Percentiles rank a stretch among this genome's conserved stretches.
These are phyloP conservation scores for Rhabdophis nuchalis DNA, from an alignment of 2,797 vertebrate species.

Conservation along the genomic window DNA sequence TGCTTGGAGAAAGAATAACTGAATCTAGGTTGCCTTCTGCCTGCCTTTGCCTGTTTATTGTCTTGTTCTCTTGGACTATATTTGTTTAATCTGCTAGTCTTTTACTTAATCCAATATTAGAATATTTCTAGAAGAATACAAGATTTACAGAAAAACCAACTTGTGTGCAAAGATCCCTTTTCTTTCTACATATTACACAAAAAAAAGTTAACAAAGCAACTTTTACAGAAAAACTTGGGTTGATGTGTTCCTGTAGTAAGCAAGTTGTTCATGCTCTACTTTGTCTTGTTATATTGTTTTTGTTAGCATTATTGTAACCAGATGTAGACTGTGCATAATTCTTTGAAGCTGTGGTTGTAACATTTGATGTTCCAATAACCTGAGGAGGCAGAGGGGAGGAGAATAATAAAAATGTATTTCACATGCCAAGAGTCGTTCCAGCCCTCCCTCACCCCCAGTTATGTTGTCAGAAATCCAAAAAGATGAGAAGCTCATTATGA, in stretches of 20 bases:
- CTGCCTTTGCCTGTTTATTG: not conserved
- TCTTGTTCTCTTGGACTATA: not conserved
- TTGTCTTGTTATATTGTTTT: constrained; percentile 25
- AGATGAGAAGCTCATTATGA: not conserved
- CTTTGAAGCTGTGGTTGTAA: constrained; percentile 33
- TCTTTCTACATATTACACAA: not conserved
- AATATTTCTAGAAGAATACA: not conserved
- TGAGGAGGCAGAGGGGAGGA: constrained; percentile 18
- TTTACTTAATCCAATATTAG: not conserved
- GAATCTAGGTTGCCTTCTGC: not conserved
- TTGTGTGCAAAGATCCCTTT: not conserved
- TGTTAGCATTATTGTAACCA: constrained; percentile 25
- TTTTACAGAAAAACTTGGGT: constrained; percentile 2
- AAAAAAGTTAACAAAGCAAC: not conserved
- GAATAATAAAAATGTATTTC: constrained; percentile 32
- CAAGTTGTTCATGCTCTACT: constrained; percentile 6
- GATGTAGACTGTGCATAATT: constrained; percentile 16
- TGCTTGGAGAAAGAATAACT: not conserved
- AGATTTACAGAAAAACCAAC: not conserved
- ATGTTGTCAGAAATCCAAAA: constrained; percentile 6
- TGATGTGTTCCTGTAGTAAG: constrained; percentile 16
- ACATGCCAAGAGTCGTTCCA: constrained; percentile 23
- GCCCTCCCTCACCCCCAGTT: not conserved
- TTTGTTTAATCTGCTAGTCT: not conserved
- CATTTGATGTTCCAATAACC: constrained; percentile 37